Evolutionary conservation across 2,797 vertebrate genomes (phyloP).

Genomic region (Hapalemur alaotrensis): DNA sequence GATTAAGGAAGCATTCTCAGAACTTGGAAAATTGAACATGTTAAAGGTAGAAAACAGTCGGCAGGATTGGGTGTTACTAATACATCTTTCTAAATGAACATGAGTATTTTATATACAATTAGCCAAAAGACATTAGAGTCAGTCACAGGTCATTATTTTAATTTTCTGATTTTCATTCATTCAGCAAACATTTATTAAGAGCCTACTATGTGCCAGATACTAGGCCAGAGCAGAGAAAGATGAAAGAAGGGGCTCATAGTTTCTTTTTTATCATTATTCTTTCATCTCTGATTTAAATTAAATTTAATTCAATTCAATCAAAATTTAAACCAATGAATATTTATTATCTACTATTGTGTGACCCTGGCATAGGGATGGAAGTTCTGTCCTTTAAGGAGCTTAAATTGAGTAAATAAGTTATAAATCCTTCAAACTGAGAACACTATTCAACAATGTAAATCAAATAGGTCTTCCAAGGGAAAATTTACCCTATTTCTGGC

Average conservation of each 20-base stretch:
- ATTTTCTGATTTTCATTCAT: constrained; percentile 1
- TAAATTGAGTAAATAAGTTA: not conserved
- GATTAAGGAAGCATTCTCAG: not conserved
- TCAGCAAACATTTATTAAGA: not conserved
- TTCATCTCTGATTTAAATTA: constrained; percentile 36
- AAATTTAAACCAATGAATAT: not conserved
- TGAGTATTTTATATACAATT: not conserved
- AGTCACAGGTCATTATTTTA: not conserved
- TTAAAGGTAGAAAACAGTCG: not conserved
- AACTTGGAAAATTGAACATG: not conserved
- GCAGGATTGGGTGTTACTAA: not conserved
- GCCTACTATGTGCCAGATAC: not conserved
- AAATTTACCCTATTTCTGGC: not conserved
- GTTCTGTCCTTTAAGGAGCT: not conserved
- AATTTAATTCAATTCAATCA: not conserved
- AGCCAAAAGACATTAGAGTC: not conserved
- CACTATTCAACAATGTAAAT: not conserved
- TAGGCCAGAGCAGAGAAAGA: not conserved
- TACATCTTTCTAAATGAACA: constrained; percentile 21
- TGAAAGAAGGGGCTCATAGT: not conserved
- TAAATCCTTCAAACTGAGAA: not conserved
- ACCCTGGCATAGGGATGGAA: not conserved
- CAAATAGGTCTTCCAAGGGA: not conserved
- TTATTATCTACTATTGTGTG: not conserved
- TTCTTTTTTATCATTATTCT: constrained; percentile 5